A percentile compares a stretch with the other conserved stretches of the same genome.
These are phyloP conservation scores for Nomada fabriciana DNA, from an alignment of 2,888 invertebrate genomes.

Conservation along the genomic window DNA sequence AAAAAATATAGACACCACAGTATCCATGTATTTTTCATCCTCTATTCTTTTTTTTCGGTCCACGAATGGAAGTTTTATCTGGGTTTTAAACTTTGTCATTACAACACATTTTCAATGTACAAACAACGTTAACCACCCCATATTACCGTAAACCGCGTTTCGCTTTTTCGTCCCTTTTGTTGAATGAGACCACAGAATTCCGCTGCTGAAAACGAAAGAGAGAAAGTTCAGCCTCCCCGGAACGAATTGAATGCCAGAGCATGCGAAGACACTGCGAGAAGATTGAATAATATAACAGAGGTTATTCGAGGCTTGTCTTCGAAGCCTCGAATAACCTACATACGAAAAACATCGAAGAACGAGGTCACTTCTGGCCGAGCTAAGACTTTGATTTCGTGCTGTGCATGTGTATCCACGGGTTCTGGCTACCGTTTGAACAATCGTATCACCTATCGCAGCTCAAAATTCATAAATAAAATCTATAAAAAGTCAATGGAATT, in stretches of 20 bases:
- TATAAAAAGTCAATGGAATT: constrained; percentile 20
- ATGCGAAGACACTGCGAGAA: constrained; percentile 43
- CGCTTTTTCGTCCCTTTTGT: neutral
- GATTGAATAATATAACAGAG: constrained; percentile 67
- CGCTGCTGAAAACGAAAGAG: neutral
- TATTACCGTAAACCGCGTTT: neutral
- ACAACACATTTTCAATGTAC: neutral
- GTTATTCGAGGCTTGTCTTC: constrained; percentile 49
- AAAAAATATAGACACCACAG: neutral
- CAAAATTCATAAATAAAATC: neutral
- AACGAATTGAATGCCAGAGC: constrained; percentile 25
- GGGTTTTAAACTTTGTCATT: constrained; percentile 4
- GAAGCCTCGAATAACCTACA: constrained; percentile 63
- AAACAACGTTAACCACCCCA: neutral
- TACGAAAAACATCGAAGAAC: constrained; percentile 54
- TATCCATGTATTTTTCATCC: neutral
- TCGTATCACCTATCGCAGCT: constrained; percentile 13
- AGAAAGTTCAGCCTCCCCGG: constrained; percentile 18
- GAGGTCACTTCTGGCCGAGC: constrained; percentile 53
- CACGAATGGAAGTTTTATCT: constrained; percentile 8
- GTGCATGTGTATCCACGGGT: constrained; percentile 4
- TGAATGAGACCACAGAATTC: neutral
- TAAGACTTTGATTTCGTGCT: constrained; percentile 51
- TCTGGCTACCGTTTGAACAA: constrained; percentile 8
- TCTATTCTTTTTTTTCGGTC: neutral